These are phyloP conservation scores for Parapristionchus giblindavisi DNA, from an alignment of 2,888 invertebrate species.

Conservation along the genomic window DNA sequence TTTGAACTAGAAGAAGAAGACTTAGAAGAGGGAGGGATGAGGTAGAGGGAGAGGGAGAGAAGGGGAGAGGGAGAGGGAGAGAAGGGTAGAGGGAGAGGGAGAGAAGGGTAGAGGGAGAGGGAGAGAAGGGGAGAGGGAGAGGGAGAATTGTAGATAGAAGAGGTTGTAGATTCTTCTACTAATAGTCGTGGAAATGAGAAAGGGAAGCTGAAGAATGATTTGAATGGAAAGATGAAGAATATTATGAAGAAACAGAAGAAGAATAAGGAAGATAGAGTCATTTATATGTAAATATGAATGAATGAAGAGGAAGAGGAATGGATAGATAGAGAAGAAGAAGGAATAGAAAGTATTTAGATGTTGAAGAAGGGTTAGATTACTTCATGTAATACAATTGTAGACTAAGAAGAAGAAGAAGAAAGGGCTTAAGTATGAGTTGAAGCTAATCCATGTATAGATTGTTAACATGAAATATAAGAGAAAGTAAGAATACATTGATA, in stretches of 20 bases:
- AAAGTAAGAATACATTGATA: too few species aligned
- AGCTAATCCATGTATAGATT: constrained; percentile 23
- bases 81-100: constrained; percentile 6
- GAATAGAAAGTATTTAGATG: constrained; percentile 4
- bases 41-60: neutral
- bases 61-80: constrained; percentile 5
- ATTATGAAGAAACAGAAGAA: neutral
- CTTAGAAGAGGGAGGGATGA: neutral
- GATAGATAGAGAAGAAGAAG: neutral
- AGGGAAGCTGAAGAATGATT: neutral
- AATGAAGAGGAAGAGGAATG: neutral
- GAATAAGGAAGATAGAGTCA: neutral
- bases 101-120: neutral
- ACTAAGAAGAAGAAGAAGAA: constrained; percentile 5
- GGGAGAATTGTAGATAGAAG: neutral
- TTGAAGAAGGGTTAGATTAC: neutral
- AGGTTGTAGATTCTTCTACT: too few species aligned
- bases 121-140: neutral
- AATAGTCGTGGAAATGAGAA: too few species aligned
- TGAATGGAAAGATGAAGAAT: neutral
- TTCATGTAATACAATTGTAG: constrained; percentile 23
- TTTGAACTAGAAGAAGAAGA: too few species aligned
- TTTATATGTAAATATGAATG: constrained; percentile 29
- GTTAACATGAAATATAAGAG: constrained; percentile 35
- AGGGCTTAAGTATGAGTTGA: constrained; percentile 17